Base-by-base conservation (phyloP, 2,797 vertebrate species). In the Sarcophilus harrisii region DNA sequence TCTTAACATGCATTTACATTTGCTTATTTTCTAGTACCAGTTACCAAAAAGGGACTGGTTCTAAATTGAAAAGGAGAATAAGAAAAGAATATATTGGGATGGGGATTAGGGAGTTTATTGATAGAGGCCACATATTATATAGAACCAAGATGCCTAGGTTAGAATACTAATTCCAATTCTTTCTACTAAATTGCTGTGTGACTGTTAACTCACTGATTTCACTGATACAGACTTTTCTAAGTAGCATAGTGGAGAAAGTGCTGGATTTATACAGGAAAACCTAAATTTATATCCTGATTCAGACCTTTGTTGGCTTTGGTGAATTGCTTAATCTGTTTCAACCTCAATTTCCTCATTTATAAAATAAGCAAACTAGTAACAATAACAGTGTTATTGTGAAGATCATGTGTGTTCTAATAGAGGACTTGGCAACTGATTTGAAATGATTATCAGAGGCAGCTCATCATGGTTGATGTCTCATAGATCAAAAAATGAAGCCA, bases 391-490 rank as follows among this genome's bases (percentile, higher is more conserved):
- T 45, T 45, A 45, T 81, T 81, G 73, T 81, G 38, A 81, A 45
- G 73, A 45, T 81, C 21, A 87, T 87, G 38, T 3, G 10, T 45
- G 24, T 87, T 49, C 38, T 45, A 4, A 24, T 49, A 55, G 93
- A 59, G 38, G 28, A 73, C 93, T 66, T 92, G 4, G 6, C 16
- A 91, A 91, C 60, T 92, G 59, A 94, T 92, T 93, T 92, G 62
- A 90, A 93, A 54, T 73, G 58, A 81, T 10, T 93, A 57, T 16
- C 12, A 32, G 59, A 95, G 93, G 91, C 8, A 91, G 12, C 30
- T 93, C 66, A 21, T 95, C 38, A 94, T 92, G 45, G 89, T 62
- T 90, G 66, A 91, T 16, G 91, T 27, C 27, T 81, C 28, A 93
- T 94, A 92, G 94, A 66, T 58, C 27, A 92, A 54, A 29, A 81